Evolutionary conservation across 2,888 invertebrate species (phyloP), one percentile per base, ranked within the genome.

Genomic region (Linnaemya tessellans): DNA sequence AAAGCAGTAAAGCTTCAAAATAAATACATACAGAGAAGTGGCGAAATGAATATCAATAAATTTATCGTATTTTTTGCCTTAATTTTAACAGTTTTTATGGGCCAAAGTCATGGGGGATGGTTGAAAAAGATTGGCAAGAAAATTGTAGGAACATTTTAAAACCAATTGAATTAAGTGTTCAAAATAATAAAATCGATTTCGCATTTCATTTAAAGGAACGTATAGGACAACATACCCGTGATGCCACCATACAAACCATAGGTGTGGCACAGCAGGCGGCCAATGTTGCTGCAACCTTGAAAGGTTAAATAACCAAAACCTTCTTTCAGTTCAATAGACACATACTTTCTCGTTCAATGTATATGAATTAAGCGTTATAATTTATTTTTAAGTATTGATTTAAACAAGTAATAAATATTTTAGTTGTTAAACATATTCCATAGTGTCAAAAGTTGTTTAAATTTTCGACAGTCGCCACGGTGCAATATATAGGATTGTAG

Each of bases 241-340:
- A 88, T 87, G 89, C 88, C 20, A 81, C 87, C 8, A 89, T 89
- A 30, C 84, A 89, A 77, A 78, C 77, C 3, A 84, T 89, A 35
- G 88, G 73, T 10, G 74, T 89, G n/a, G 89, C 88, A 0, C 89
- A 89, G 56, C 87, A 88, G 43, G 89, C 88, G 0, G 89, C 89
- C 0, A 88, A 89, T 87, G 88, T 89, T n/a, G 88, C 87, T 9
- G 88, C 88, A 46, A 46, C 46, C n/a, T 15, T 46, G 15, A 46
- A 46, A n/a, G 46, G 46, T n/a, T 46, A 15, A 46, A 11, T 41
- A 30, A 11, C 13, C 10, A 3, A 9, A 38, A 38, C 9, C 38
- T 10, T 38, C 8, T 38, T 3, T 5, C 10, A 3, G 2, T 30
- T 2, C 30, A 3, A 30, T n/a, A 30, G 30, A 30, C 30, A 5